Percentiles rank a stretch among this genome's conserved stretches.
Conservation (phyloP, 2,797 vertebrate genomes). For the Myotis planiceps region DNA sequence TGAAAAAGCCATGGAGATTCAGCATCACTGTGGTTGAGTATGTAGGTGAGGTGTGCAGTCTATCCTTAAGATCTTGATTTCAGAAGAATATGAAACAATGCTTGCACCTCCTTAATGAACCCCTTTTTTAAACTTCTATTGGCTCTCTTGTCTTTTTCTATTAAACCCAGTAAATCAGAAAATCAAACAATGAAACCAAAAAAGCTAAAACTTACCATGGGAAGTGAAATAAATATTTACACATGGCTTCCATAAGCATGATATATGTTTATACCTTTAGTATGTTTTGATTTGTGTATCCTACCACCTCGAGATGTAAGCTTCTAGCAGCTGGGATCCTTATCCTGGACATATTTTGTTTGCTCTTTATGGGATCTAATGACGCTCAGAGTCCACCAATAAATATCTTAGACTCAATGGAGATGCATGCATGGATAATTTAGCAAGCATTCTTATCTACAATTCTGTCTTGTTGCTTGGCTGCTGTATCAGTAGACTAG, state of each 20-base stretch:
- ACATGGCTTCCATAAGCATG: slow-evolving; percentile 66
- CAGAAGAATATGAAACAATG: slow-evolving; percentile 30
- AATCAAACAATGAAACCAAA: slow-evolving; percentile 57
- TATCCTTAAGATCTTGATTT: slow-evolving; percentile 31
- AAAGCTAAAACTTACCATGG: slow-evolving; percentile 56
- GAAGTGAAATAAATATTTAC: slow-evolving; percentile 76
- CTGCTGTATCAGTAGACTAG: slow-evolving; percentile 88
- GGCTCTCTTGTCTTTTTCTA: slow-evolving; percentile 34
- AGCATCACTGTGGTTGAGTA: background rate
- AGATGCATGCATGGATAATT: slow-evolving; percentile 44
- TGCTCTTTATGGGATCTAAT: slow-evolving; percentile 59
- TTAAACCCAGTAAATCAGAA: slow-evolving; percentile 55
- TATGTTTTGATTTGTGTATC: slow-evolving; percentile 73
- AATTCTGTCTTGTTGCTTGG: slow-evolving; percentile 84
- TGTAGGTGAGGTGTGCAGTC: background rate
- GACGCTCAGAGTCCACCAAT: slow-evolving; percentile 36
- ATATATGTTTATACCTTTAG: slow-evolving; percentile 76
- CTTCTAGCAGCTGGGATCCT: slow-evolving; percentile 63
- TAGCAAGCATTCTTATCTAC: slow-evolving; percentile 73
- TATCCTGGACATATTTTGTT: slow-evolving; percentile 56
- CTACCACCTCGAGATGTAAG: slow-evolving; percentile 68
- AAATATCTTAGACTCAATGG: slow-evolving; percentile 23
- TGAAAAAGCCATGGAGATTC: background rate
- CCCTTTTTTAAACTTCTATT: slow-evolving; percentile 24
- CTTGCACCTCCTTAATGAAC: slow-evolving; percentile 20